Evolutionary conservation across 2,888 invertebrate genomes (phyloP), one percentile per base, ranked within the genome.

Genomic region (Mylabris sibirica): DNA sequence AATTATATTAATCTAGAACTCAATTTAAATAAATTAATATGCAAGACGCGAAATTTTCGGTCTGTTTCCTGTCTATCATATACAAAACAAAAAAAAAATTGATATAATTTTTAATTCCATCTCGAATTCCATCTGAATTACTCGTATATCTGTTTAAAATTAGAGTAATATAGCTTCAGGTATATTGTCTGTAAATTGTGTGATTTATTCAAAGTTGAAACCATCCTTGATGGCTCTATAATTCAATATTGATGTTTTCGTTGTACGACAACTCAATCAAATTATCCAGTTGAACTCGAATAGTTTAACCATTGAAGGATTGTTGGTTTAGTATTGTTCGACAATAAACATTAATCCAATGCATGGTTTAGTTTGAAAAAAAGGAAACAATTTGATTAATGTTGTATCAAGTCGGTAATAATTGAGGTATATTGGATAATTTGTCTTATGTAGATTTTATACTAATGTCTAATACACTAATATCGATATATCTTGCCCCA

Each of bases 1-100:
- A 57, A 24, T 57, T 57, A 24, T 57, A 24, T 57, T 57, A 57
- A 57, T 57, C 57, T 57, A 14, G 24, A 57, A 24, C 57, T 57
- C 24, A 24, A 57, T 57, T 57, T 57, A 14, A 57, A 57, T 57
- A 57, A 57, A 57, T 57, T 57, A 24, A 24, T 57, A 57, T 57
- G 57, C 24, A 57, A 24, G 57, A 57, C 24, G 22, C 57, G 24
- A 57, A 57, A 57, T 57, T 57, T 24, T 57, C 57, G 57, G 57
- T 57, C 24, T 57, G 57, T 57, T 57, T 57, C 57, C 17, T 24
- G 20, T 57, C 57, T 12, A 57, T 57, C 24, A 57, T 1, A 1
- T 6, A 30, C 3, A 3, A n/a, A n/a, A 22, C 11, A 12, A 24
- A 22, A 57, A 57, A 20, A 12, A 4, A 14, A 41, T n/a, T 41